A percentile compares a stretch with the other conserved stretches of the same genome.
Evolutionary conservation across 2,797 vertebrate genomes (phyloP).

Genomic region (Serranus cabrilla): DNA sequence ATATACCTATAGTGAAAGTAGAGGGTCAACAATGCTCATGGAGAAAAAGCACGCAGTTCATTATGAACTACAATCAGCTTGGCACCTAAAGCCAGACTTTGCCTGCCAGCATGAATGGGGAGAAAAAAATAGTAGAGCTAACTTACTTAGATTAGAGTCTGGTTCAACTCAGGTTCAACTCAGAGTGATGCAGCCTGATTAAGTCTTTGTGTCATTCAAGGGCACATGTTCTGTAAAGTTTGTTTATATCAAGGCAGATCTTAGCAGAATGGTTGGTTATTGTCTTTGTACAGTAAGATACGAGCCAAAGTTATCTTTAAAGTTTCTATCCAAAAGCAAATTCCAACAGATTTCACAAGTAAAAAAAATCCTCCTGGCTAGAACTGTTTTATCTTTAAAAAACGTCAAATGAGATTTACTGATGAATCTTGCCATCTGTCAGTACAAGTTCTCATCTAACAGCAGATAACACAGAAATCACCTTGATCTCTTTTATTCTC

Average conservation of each 20-base stretch:
- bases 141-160: conserved; percentile 11
- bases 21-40: background rate
- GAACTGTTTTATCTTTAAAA: background rate
- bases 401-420: background rate
- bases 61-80: conserved; percentile 22
- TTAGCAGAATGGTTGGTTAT: background rate
- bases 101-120: background rate
- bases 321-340: background rate
- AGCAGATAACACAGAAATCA: background rate
- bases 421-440: background rate
- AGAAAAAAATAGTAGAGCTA: background rate
- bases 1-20: conserved; percentile 17
- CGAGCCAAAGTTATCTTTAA: background rate
- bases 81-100: background rate
- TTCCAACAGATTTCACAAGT: background rate
- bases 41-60: conserved; percentile 3
- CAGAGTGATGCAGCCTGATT: background rate
- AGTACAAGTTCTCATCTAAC: background rate
- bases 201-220: background rate
- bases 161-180: background rate
- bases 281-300: background rate
- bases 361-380: background rate
- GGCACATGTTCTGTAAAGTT: background rate
- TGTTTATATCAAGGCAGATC: background rate
- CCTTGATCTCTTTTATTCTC: background rate